Evolutionary conservation across 1,140 invertebrate species (phyloP).

Genomic region (Portunus trituberculatus): DNA sequence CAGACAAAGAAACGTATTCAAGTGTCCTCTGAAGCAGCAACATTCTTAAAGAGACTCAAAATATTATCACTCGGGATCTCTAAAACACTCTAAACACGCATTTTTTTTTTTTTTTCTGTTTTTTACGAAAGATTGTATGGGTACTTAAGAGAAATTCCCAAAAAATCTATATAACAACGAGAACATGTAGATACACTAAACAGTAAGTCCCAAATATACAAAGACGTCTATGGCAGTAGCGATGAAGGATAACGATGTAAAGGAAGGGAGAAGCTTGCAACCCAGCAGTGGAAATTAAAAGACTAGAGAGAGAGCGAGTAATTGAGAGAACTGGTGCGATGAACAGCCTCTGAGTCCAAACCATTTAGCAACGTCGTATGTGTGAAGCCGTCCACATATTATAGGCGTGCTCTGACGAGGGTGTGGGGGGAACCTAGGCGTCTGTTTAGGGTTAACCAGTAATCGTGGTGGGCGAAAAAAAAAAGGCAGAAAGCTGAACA

Average conservation of each 20-base stretch:
- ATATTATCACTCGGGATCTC: neutral
- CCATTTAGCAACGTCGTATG: neutral
- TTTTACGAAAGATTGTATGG: neutral
- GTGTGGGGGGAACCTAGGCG: neutral
- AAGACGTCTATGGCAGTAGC: neutral
- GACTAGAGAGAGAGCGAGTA: neutral
- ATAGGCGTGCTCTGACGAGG: neutral
- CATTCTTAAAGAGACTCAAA: neutral
- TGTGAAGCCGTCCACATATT: constrained; percentile 12
- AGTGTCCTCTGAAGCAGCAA: neutral
- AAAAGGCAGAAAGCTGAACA: neutral
- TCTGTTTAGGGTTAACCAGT: neutral
- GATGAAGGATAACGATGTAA: too few species aligned
- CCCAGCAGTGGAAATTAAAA: neutral
- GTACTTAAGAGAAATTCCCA: too few species aligned
- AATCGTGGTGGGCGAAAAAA: neutral
- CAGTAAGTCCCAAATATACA: too few species aligned
- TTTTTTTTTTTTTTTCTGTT: neutral
- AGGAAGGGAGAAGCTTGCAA: neutral
- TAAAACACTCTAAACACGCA: neutral
- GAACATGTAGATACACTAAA: too few species aligned
- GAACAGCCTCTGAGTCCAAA: neutral
- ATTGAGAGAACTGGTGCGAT: neutral
- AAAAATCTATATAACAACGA: too few species aligned
- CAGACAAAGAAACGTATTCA: too few species aligned